A percentile compares a stretch with the other conserved stretches of the same genome.
phyloP scores from a whole-genome alignment of 1,140 invertebrate genomes.

The Pristionchus pacificus region DNA sequence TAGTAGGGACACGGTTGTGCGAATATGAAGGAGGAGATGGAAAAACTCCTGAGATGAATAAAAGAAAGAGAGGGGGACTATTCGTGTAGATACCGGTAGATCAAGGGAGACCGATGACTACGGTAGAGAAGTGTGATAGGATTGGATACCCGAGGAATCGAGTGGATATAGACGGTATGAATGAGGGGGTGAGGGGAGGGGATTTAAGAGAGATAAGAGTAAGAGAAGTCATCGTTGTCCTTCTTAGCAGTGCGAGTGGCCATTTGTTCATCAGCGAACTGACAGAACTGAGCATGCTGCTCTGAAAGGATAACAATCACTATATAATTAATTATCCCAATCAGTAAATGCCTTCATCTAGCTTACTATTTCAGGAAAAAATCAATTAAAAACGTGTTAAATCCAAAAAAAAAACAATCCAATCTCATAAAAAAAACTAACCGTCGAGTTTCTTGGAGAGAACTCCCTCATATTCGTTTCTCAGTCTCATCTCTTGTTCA shows the following conservation, averaged over 20 bases:
- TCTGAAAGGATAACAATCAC: conserved; percentile 37
- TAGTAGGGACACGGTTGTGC: too few species aligned
- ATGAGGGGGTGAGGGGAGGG: not conserved
- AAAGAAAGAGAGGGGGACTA: too few species aligned
- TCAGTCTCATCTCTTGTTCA: conserved; percentile 55
- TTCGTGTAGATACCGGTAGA: not conserved
- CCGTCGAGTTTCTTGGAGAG: conserved; percentile 49
- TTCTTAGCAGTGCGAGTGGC: conserved; percentile 14
- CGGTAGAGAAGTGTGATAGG: not conserved
- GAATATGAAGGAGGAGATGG: too few species aligned
- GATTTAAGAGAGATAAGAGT: conserved; percentile 36
- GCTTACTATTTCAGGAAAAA: too few species aligned
- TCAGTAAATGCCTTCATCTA: too few species aligned
- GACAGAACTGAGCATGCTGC: conserved; percentile 56
- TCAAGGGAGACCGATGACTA: not conserved
- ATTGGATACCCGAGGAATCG: too few species aligned
- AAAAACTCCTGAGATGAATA: too few species aligned
- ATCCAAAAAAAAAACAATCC: too few species aligned
- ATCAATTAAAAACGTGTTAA: too few species aligned
- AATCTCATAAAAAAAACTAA: conserved; percentile 21
- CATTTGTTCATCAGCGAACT: conserved; percentile 54
- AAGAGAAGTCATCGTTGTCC: conserved; percentile 17
- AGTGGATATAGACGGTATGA: not conserved
- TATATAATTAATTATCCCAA: too few species aligned
- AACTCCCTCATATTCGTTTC: conserved; percentile 51